Percentiles rank a stretch among this genome's conserved stretches.
Evolutionary conservation across 2,888 invertebrate species (phyloP).

Genomic region (Tetramorium bicarinatum): DNA sequence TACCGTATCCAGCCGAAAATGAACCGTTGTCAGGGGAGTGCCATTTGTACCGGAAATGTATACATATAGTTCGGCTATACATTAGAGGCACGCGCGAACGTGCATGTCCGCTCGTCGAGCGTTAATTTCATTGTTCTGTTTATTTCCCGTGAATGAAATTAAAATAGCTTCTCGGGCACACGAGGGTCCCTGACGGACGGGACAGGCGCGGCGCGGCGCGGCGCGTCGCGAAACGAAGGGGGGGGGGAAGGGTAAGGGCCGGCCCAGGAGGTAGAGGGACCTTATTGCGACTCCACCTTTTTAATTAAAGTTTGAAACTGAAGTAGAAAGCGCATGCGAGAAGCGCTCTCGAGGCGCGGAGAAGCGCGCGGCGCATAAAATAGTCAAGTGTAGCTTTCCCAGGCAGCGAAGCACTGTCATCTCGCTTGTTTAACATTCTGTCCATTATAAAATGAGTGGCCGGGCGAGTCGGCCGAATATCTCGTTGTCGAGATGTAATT

Average conservation of each 20-base stretch:
- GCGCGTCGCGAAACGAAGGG: constrained; percentile 2
- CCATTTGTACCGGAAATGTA: constrained; percentile 65
- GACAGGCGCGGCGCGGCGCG: constrained; percentile 1
- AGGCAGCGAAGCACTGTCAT: constrained; percentile 65
- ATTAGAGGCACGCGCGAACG: constrained; percentile 64
- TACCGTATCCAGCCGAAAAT: constrained; percentile 51
- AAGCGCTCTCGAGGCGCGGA: constrained; percentile 64
- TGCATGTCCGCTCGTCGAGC: constrained; percentile 58
- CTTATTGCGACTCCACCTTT: constrained; percentile 80
- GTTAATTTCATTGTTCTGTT: constrained; percentile 74
- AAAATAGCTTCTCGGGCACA: constrained; percentile 71
- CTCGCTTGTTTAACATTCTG: constrained; percentile 74
- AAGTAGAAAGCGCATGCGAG: constrained; percentile 73
- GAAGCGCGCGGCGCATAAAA: constrained; percentile 72
- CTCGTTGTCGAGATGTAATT: constrained; percentile 24
- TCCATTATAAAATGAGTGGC: constrained; percentile 68
- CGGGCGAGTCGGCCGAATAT: constrained; percentile 16
- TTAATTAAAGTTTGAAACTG: constrained; percentile 84
- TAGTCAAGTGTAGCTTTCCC: constrained; percentile 74
- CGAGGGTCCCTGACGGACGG: constrained; percentile 66
- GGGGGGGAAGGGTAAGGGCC: constrained; percentile 20
- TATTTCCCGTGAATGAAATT: constrained; percentile 74
- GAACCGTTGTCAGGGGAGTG: constrained; percentile 15
- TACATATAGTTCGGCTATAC: constrained; percentile 59
- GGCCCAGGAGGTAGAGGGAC: constrained; percentile 63